A percentile compares a stretch with the other conserved stretches of the same genome.
These are phyloP conservation scores for Lepilemur septentrionalis DNA, from an alignment of 2,797 vertebrate species.

Conservation along the genomic window DNA sequence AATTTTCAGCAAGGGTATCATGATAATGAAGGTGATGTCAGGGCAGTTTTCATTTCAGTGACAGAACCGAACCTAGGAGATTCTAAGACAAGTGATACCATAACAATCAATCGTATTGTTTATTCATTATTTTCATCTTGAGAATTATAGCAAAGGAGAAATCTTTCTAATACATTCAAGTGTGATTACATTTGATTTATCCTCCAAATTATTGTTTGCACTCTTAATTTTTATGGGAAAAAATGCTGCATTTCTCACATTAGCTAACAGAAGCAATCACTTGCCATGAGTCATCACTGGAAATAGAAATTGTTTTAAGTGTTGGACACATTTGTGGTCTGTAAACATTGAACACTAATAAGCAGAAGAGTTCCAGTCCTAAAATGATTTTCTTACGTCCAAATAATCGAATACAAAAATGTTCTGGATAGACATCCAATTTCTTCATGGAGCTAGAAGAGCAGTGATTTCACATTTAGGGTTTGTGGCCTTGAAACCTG, in stretches of 20 bases:
- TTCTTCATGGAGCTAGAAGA: not conserved
- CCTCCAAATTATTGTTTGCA: conserved; percentile 49
- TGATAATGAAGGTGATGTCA: not conserved
- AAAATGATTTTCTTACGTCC: conserved; percentile 38
- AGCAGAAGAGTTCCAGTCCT: conserved; percentile 30
- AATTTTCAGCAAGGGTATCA: not conserved
- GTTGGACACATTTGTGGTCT: conserved; percentile 35
- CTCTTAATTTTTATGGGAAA: conserved; percentile 54
- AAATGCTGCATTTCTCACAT: conserved; percentile 46
- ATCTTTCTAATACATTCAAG: conserved; percentile 25
- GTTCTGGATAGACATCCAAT: conserved; percentile 8
- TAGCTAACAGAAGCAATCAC: conserved; percentile 43
- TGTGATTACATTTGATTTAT: conserved; percentile 45
- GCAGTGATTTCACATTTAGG: conserved; percentile 22
- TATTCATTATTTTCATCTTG: conserved; percentile 53
- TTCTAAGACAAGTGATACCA: not conserved
- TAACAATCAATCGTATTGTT: not conserved
- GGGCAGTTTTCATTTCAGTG: not conserved
- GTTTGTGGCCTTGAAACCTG: not conserved
- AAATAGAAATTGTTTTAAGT: conserved; percentile 63
- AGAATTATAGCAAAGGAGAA: conserved; percentile 1
- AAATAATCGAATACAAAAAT: conserved; percentile 50
- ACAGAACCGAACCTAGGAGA: not conserved
- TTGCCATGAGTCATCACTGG: conserved; percentile 59
- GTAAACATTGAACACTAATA: conserved; percentile 57